Conservation (phyloP, 2,888 invertebrate species). For the Pachycephus smyrnensis region DNA sequence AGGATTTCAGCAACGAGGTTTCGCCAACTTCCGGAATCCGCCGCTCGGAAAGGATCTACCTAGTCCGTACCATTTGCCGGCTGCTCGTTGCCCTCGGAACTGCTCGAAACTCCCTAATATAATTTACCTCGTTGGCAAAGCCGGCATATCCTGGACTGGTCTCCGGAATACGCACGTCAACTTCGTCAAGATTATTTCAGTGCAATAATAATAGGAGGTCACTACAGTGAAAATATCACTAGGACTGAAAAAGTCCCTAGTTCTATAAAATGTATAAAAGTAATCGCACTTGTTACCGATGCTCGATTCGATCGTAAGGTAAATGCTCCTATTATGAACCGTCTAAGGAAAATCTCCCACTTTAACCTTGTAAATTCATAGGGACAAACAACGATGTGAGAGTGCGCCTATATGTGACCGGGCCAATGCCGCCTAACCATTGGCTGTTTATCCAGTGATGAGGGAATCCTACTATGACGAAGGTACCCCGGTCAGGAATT, state of each 20-base stretch:
- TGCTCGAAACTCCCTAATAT: conserved; percentile 8
- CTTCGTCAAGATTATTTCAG: background rate
- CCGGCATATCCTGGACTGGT: background rate
- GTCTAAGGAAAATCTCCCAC: no score
- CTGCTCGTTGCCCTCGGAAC: conserved; percentile 5
- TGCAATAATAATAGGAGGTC: background rate
- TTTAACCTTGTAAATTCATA: no score
- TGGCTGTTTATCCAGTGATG: no score
- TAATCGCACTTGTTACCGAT: background rate
- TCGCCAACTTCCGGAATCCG: conserved; percentile 13
- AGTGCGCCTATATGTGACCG: no score
- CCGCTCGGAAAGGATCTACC: background rate
- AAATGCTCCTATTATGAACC: no score
- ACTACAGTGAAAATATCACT: background rate
- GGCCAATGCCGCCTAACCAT: no score
- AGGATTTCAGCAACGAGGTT: conserved; percentile 16
- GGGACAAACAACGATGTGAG: no score
- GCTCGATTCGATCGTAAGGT: background rate
- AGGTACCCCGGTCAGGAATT: no score
- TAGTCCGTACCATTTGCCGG: conserved; percentile 8
- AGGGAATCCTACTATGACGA: no score
- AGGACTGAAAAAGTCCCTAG: background rate
- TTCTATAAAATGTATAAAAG: background rate
- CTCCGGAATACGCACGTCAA: background rate
- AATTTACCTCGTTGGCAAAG: conserved; percentile 9